These are phyloP conservation scores for Umimayanthus kanabou DNA, from an alignment of 92 coral and sea anemone species.

Conservation along the genomic window DNA sequence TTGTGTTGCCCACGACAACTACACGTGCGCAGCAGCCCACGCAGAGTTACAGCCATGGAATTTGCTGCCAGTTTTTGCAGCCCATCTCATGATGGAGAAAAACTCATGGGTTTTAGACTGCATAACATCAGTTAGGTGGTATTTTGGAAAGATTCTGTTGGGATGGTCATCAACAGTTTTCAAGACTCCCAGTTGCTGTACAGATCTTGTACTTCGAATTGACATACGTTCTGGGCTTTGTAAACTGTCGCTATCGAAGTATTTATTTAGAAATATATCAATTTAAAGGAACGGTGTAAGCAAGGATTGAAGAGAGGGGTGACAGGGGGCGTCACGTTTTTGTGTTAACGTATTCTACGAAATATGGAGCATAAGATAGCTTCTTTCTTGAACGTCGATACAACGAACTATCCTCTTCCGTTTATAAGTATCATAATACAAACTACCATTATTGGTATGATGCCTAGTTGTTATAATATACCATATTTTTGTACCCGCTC, in stretches of 20 bases:
- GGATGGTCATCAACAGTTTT: neutral
- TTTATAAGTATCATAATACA: too few relatives aligned
- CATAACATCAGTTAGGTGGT: constrained; percentile 7
- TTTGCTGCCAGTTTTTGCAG: constrained; percentile 21
- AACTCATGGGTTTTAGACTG: constrained; percentile 14
- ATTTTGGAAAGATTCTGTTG: neutral
- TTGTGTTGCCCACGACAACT: constrained; percentile 22
- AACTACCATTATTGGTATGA: too few relatives aligned
- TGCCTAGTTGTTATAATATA: too few relatives aligned
- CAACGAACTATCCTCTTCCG: too few relatives aligned
- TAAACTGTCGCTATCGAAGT: neutral
- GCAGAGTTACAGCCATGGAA: constrained; percentile 2
- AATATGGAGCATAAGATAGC: too few relatives aligned
- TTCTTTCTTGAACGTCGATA: too few relatives aligned
- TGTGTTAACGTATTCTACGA: too few relatives aligned
- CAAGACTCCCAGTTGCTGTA: neutral
- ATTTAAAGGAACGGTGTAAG: neutral
- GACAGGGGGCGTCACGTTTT: too few relatives aligned
- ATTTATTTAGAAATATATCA: neutral
- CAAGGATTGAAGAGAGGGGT: too few relatives aligned
- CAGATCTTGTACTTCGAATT: neutral
- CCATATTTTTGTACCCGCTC: too few relatives aligned
- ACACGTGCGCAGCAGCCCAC: neutral
- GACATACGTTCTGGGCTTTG: neutral
- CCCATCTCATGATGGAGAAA: neutral